Evolutionary conservation across 2,113 vertebrate genomes (phyloP).

Genomic region (Strix aluco): DNA sequence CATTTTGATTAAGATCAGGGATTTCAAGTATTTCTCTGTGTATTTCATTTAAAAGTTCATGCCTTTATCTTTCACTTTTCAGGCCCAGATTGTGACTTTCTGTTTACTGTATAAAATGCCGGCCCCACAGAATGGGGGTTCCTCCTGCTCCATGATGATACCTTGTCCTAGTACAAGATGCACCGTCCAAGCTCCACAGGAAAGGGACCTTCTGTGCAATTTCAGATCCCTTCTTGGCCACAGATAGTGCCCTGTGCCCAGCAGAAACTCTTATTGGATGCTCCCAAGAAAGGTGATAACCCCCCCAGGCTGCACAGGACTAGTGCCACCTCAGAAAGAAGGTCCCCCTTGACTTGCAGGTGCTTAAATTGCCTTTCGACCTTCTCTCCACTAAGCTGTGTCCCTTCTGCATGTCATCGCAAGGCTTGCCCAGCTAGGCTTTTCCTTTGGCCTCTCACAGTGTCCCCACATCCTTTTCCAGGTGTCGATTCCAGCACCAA

Average conservation of each 20-base stretch:
- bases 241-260: neutral
- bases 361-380: neutral
- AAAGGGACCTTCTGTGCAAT: neutral
- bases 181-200: neutral
- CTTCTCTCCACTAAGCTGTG: neutral
- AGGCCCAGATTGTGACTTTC: neutral
- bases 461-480: neutral
- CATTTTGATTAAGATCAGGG: neutral
- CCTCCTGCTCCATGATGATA: neutral
- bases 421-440: neutral
- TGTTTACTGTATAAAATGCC: neutral
- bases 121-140: neutral
- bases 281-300: neutral
- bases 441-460: neutral
- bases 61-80: neutral
- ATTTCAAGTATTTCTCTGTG: neutral
- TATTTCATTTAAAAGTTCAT: neutral
- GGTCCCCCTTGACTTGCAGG: neutral
- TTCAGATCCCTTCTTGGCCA: neutral
- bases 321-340: neutral
- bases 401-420: neutral
- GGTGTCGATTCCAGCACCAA: neutral
- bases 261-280: neutral
- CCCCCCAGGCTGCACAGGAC: neutral
- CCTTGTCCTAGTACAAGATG: neutral